Conservation (phyloP, 1,140 invertebrate genomes). For the Eupristina koningsbergeri region DNA sequence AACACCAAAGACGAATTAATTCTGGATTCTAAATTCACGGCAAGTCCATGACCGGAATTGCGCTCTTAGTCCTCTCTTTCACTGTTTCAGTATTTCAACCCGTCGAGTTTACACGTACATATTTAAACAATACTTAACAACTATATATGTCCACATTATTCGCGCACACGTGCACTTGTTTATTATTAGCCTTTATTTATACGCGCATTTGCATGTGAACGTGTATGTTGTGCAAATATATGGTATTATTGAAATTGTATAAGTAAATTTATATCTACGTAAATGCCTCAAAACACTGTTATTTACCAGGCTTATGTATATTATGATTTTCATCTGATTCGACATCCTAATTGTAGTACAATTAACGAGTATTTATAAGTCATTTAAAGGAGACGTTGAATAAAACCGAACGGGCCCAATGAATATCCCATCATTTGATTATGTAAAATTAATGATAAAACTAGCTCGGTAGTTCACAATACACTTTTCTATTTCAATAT, state of each 20-base stretch:
- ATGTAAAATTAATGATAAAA: too few relatives aligned
- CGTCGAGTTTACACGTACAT: neutral
- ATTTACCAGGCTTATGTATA: neutral
- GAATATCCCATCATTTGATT: too few relatives aligned
- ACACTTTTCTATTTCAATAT: too few relatives aligned
- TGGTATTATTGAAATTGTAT: neutral
- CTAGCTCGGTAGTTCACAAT: too few relatives aligned
- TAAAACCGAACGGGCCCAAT: neutral
- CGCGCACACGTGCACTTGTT: too few relatives aligned
- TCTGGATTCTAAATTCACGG: constrained; percentile 8
- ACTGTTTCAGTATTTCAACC: neutral
- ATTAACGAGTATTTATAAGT: neutral
- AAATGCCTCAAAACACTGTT: too few relatives aligned
- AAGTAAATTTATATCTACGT: too few relatives aligned
- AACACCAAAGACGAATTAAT: constrained; percentile 6
- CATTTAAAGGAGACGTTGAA: neutral
- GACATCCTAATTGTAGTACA: neutral
- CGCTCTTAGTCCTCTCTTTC: neutral
- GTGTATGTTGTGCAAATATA: too few relatives aligned
- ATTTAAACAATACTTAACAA: neutral
- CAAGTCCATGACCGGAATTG: constrained; percentile 17
- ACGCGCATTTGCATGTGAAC: too few relatives aligned
- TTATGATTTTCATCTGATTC: neutral
- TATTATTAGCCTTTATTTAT: too few relatives aligned
- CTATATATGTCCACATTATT: neutral